phyloP scores from a whole-genome alignment of 64 coral and sea anemone species.

The Montipora efflorescens region DNA sequence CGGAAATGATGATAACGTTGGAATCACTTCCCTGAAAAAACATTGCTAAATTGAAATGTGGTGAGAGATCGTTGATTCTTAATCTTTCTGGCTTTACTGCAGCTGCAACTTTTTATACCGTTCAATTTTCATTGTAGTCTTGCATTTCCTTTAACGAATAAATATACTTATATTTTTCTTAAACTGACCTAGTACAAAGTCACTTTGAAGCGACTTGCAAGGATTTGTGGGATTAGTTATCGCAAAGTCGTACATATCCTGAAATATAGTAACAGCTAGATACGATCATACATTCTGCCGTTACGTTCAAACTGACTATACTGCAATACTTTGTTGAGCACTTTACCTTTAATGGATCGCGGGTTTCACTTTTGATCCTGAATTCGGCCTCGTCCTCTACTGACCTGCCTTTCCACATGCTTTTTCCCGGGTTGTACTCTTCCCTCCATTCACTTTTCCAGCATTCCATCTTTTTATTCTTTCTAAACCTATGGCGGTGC shows the following conservation, averaged over 20 bases:
- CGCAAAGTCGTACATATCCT: neutral
- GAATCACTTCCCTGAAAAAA: neutral
- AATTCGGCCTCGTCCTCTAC: constrained; percentile 20
- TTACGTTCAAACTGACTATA: neutral
- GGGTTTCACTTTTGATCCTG: neutral
- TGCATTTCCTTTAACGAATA: neutral
- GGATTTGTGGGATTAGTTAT: neutral
- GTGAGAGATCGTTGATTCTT: neutral
- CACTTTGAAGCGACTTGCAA: neutral
- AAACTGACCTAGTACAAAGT: neutral
- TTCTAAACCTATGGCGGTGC: neutral
- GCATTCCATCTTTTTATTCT: constrained; percentile 37
- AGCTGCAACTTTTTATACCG: neutral
- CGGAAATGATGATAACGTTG: neutral
- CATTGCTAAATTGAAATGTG: neutral
- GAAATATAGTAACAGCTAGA: neutral
- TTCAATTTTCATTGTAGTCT: neutral
- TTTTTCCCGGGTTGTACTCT: constrained; percentile 47
- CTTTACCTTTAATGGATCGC: constrained; percentile 15
- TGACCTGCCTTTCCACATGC: constrained; percentile 39
- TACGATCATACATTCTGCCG: neutral
- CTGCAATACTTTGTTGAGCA: neutral
- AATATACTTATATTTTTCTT: neutral
- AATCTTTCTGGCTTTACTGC: neutral
- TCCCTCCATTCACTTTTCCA: constrained; percentile 25